Conservation (phyloP, 1,140 invertebrate species). For the Ctenoplectra terminalis region DNA sequence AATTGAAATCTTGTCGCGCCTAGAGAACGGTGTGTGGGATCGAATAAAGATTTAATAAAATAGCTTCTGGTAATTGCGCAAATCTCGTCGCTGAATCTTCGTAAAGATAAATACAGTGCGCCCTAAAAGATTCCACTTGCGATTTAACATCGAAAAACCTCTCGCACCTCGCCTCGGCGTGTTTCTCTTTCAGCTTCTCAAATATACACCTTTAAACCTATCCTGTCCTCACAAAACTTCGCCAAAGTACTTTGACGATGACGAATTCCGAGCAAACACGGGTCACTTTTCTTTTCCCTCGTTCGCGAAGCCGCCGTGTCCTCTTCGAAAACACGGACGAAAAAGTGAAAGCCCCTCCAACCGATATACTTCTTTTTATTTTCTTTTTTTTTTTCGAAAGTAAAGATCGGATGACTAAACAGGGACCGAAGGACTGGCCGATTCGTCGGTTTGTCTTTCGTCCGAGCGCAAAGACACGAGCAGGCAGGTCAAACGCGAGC, state of each 20-base stretch:
- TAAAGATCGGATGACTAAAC: conserved; percentile 47
- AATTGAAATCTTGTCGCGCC: conserved; percentile 22
- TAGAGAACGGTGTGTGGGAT: not conserved
- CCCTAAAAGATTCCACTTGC: too few species aligned
- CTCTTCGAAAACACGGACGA: not conserved
- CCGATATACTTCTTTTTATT: conserved; percentile 13
- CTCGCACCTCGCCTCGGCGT: too few species aligned
- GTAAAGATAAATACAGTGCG: too few species aligned
- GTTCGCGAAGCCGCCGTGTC: not conserved
- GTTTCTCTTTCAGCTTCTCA: conserved; percentile 7
- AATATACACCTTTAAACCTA: not conserved
- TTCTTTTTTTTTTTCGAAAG: too few species aligned
- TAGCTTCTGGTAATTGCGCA: not conserved
- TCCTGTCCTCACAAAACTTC: not conserved
- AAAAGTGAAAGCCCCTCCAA: conserved; percentile 55
- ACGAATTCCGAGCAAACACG: not conserved
- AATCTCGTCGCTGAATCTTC: not conserved
- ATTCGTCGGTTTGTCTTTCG: conserved; percentile 14
- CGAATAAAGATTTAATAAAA: not conserved
- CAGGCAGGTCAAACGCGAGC: conserved; percentile 48
- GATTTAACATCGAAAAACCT: too few species aligned
- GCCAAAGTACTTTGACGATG: not conserved
- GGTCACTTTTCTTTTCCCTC: not conserved
- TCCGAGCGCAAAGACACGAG: conserved; percentile 33
- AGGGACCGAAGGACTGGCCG: not conserved